Evolutionary conservation across 2,888 invertebrate species (phyloP).

Genomic region (Pandemis cinnamomeana): DNA sequence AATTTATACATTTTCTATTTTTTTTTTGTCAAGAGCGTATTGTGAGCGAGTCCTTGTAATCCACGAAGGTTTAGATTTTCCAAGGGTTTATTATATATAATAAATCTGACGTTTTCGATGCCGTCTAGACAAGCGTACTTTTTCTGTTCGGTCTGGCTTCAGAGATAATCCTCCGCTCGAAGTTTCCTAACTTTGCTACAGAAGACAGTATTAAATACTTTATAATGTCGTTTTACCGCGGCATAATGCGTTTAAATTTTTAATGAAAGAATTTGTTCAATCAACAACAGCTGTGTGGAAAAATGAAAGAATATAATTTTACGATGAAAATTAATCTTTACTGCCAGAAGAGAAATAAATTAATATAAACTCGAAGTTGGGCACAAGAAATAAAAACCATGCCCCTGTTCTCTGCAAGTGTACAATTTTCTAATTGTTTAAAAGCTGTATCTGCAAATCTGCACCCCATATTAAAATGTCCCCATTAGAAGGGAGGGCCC

Average conservation of each 20-base stretch:
- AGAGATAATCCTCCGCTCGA: neutral
- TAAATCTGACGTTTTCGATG: neutral
- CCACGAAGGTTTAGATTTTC: slow-evolving; percentile 46
- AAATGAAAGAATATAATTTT: too few species aligned
- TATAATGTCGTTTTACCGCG: neutral
- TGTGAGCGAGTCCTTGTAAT: slow-evolving; percentile 52
- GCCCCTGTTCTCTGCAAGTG: slow-evolving; percentile 20
- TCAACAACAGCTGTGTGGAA: too few species aligned
- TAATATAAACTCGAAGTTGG: neutral
- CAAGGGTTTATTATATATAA: slow-evolving; percentile 45
- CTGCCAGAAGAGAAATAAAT: neutral
- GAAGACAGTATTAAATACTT: neutral
- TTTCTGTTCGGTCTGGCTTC: neutral
- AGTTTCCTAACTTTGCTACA: slow-evolving; percentile 1
- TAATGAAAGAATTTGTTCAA: too few species aligned
- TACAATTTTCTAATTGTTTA: slow-evolving; percentile 64
- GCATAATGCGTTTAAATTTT: neutral
- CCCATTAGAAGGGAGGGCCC: slow-evolving; percentile 72
- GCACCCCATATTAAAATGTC: slow-evolving; percentile 81
- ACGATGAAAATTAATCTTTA: too few species aligned
- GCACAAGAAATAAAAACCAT: neutral
- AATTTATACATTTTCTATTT: slow-evolving; percentile 66
- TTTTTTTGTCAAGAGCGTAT: slow-evolving; percentile 64
- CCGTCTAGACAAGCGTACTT: neutral
- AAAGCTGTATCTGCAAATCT: slow-evolving; percentile 56